phyloP scores from a whole-genome alignment of 2,113 vertebrate genomes.

The Strigops habroptila region DNA sequence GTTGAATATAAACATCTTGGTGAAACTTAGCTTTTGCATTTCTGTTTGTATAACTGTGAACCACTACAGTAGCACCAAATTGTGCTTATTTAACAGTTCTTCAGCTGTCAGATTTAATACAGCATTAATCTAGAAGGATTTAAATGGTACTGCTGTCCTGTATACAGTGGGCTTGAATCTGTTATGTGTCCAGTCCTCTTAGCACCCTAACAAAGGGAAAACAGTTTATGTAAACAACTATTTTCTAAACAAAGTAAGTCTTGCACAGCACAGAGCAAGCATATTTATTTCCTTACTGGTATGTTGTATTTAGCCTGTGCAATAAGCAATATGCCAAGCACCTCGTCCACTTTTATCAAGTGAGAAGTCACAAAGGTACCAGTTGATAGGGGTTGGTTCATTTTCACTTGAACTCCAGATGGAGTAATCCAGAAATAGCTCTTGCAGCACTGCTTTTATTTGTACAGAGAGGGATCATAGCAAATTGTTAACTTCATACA shows the following conservation, averaged over 20 bases:
- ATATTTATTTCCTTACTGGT: background rate
- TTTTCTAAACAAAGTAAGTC: background rate
- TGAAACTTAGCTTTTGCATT: background rate
- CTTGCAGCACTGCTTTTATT: background rate
- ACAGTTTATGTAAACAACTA: background rate
- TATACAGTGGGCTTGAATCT: background rate
- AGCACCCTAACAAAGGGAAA: background rate
- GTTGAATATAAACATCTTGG: background rate
- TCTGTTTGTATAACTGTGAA: background rate
- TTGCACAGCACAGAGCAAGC: background rate
- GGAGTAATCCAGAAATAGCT: background rate
- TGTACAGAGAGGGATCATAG: background rate
- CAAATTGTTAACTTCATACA: background rate
- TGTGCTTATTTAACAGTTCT: background rate
- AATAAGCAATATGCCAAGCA: background rate
- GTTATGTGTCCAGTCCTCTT: background rate
- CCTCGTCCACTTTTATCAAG: background rate
- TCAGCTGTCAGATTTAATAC: background rate
- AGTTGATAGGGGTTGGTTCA: background rate
- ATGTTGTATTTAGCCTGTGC: background rate
- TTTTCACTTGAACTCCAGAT: background rate
- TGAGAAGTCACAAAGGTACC: background rate
- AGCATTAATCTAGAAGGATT: background rate
- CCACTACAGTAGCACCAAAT: background rate
- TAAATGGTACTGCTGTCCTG: background rate